Evolutionary conservation across 2,113 vertebrate genomes (phyloP).

Genomic region (Antechinus flavipes): DNA sequence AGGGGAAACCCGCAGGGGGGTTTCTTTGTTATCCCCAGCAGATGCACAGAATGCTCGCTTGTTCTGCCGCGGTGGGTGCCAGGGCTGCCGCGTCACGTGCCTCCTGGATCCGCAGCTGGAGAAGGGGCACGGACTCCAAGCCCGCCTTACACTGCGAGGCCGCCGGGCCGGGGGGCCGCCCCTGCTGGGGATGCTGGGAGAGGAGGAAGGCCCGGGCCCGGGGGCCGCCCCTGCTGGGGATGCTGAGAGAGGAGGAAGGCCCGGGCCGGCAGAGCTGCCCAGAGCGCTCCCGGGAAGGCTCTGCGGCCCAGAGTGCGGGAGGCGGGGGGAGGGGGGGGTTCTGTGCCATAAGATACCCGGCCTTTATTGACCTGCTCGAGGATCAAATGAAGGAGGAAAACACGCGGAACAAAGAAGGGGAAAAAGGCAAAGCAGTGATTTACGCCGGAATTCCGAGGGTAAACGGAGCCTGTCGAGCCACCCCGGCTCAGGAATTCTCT

Average conservation of each 20-base stretch:
- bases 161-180: not conserved
- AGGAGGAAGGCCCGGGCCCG: not conserved
- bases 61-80: not conserved
- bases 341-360: not conserved
- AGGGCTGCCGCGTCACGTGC: not conserved
- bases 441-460: not conserved
- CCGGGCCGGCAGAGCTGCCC: not conserved
- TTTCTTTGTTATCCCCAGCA: not conserved
- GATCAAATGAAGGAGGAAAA: not conserved
- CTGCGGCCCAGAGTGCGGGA: not conserved
- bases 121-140: not conserved
- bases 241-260: not conserved
- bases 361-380: not conserved
- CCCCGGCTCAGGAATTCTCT: not conserved
- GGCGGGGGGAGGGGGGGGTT: not conserved
- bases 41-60: constrained; percentile 12
- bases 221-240: not conserved
- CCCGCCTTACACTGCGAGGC: not conserved
- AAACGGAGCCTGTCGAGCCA: not conserved
- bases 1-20: not conserved
- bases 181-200: not conserved
- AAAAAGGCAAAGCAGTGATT: not conserved
- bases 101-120: not conserved
- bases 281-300: not conserved
- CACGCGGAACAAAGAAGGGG: not conserved